Base-by-base conservation (phyloP, 1,140 invertebrate genomes). In the Drosophila asahinai region DNA sequence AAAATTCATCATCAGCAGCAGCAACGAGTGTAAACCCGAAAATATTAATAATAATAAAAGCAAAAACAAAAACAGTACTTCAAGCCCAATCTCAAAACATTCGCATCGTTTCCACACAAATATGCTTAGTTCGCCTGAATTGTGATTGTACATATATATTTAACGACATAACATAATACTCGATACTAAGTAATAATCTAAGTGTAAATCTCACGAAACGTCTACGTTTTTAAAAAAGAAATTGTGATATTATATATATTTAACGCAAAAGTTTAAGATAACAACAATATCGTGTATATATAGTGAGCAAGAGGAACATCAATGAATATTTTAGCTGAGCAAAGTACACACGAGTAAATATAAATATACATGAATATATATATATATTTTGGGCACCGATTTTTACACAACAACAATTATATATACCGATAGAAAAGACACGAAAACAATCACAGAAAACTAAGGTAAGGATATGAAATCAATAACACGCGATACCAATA, bases 381-480 rank as follows among this genome's bases (percentile, higher is more conserved):
- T 72, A 78, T 57, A 89, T 90, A 90, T 90, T 90, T 90, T 90
- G 86, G 86, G 81, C 86, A 90, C 86, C 86, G 79, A 87, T 63
- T 77, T 89, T 86, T 86, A 81, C 57, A 80, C 73, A 80, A 68
- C 67, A 70, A 77, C 36, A 83, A 70, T 57, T 79, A 80, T 72
- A 80, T 81, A 84, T 71, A 87, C 70, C 48, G 70, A 64, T 89
- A 89, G 47, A 86, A 83, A 90, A 90, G 81, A 90, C 81, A 90
- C 86, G 73, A 84, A 86, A 80, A 89, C 86, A 90, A 90, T 90
- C 86, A 90, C 86, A 68, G 33, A 89, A 73, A 73, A 90, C 86
- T 90, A 90, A 90, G 86, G 86, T 90, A 90, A 89, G 52, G 33
- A 73, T 73, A 71, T 52, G 5, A 11, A 25, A 54, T 9, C 43